Evolutionary conservation across 2,888 invertebrate species (phyloP).

Genomic region (Cephus rjabovi): DNA sequence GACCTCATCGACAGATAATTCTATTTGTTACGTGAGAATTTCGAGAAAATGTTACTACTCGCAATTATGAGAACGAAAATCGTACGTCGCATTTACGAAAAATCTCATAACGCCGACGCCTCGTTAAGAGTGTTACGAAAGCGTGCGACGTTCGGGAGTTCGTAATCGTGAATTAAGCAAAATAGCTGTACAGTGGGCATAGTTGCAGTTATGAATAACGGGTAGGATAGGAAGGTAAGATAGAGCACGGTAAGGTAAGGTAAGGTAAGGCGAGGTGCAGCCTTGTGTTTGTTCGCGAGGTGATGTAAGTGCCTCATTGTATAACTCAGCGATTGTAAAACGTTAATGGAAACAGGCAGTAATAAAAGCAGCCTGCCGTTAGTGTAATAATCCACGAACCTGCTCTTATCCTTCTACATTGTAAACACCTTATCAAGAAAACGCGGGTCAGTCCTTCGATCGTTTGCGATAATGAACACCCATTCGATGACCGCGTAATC

Average conservation of each 20-base stretch:
- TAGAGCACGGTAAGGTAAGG: slow-evolving; percentile 25
- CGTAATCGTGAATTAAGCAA: slow-evolving; percentile 52
- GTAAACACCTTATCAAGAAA: background rate
- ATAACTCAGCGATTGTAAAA: slow-evolving; percentile 56
- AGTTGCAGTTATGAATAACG: slow-evolving; percentile 53
- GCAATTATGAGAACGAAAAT: background rate
- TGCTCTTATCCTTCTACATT: background rate
- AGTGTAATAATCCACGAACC: background rate
- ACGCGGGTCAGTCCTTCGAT: background rate
- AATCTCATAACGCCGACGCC: slow-evolving; percentile 3
- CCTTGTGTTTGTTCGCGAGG: slow-evolving; percentile 52
- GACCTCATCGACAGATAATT: background rate
- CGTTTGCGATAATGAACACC: background rate
- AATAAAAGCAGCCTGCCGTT: slow-evolving; percentile 2
- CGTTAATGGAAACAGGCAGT: slow-evolving; percentile 43
- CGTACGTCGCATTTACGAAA: background rate
- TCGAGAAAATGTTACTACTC: background rate
- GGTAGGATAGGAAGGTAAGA: slow-evolving; percentile 22
- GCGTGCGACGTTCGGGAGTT: slow-evolving; percentile 24
- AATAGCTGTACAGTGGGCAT: slow-evolving; percentile 40
- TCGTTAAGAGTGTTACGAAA: slow-evolving; percentile 31
- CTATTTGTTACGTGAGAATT: background rate
- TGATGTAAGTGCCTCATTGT: slow-evolving; percentile 45
- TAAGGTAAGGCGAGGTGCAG: slow-evolving; percentile 45
- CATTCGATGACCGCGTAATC: background rate